Percentiles rank a stretch among this genome's conserved stretches.
Evolutionary conservation across 1,140 invertebrate genomes (phyloP).

Genomic region (Neodiprion virginianus): DNA sequence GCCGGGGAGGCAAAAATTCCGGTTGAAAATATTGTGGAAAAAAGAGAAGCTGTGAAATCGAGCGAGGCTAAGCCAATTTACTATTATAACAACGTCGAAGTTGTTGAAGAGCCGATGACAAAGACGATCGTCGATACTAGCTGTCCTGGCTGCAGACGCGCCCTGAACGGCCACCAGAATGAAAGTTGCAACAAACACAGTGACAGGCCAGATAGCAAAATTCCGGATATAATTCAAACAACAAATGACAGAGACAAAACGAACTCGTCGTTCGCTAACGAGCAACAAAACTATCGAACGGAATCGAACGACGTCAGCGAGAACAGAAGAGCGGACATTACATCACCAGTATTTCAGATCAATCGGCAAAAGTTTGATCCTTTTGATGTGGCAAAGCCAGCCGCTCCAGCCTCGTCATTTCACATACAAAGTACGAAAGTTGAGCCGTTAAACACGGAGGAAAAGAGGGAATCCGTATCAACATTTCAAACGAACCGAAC

Average conservation of each 20-base stretch:
- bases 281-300: slow-evolving; percentile 37
- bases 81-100: slow-evolving; percentile 27
- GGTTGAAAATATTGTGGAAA: slow-evolving; percentile 8
- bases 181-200: slow-evolving; percentile 19
- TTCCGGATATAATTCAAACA: background rate
- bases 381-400: background rate
- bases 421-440: background rate
- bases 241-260: slow-evolving; percentile 9
- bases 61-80: background rate
- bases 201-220: slow-evolving; percentile 8
- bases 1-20: slow-evolving; percentile 29
- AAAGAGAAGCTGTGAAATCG: background rate
- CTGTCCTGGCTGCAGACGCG: slow-evolving; percentile 48
- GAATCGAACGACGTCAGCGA: slow-evolving; percentile 23
- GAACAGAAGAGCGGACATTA: slow-evolving; percentile 16
- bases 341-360: slow-evolving; percentile 13
- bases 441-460: background rate
- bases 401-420: background rate
- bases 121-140: slow-evolving; percentile 44
- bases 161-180: slow-evolving; percentile 32
- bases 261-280: background rate
- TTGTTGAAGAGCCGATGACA: slow-evolving; percentile 49
- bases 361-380: slow-evolving; percentile 10
- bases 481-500: slow-evolving; percentile 39
- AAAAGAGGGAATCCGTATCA: slow-evolving; percentile 23